These are phyloP conservation scores for Amblyteles armatorius DNA, from an alignment of 2,888 invertebrate species.

Conservation along the genomic window DNA sequence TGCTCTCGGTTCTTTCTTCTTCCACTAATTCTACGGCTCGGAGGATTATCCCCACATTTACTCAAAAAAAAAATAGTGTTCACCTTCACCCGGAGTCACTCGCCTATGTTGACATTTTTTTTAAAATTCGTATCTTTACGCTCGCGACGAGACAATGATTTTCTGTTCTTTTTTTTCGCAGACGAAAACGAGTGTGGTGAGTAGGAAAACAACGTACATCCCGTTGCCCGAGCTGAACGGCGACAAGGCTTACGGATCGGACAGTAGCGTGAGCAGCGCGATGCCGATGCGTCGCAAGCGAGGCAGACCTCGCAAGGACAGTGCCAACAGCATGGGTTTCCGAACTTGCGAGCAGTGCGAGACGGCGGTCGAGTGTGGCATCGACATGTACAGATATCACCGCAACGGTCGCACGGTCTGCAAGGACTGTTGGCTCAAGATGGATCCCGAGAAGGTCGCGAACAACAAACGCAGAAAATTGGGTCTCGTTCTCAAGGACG, in stretches of 20 bases:
- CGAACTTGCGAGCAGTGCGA: conserved; percentile 76
- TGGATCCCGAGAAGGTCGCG: conserved; percentile 69
- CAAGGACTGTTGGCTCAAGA: conserved; percentile 78
- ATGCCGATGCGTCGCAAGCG: conserved; percentile 15
- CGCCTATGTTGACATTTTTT: too few species aligned
- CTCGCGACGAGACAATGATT: too few species aligned
- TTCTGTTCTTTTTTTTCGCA: conserved; percentile 61
- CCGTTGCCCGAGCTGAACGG: conserved; percentile 67
- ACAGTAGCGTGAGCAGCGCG: conserved; percentile 69
- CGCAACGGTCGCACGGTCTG: conserved; percentile 78
- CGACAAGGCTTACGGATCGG: conserved; percentile 70
- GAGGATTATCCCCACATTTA: too few species aligned
- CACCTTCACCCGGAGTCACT: too few species aligned
- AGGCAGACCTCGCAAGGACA: conserved; percentile 34
- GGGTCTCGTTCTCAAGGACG: conserved; percentile 75
- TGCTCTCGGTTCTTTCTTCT: too few species aligned
- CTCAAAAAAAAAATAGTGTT: too few species aligned
- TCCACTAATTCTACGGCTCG: too few species aligned
- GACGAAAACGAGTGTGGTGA: conserved; percentile 78
- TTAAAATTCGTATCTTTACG: too few species aligned
- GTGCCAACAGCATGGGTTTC: neutral
- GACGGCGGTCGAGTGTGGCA: conserved; percentile 66
- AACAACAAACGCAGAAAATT: conserved; percentile 62
- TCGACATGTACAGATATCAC: conserved; percentile 77
- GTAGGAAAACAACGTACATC: conserved; percentile 71